Base-by-base conservation (phyloP, 2,113 vertebrate species). In the Bujurquina vittata region DNA sequence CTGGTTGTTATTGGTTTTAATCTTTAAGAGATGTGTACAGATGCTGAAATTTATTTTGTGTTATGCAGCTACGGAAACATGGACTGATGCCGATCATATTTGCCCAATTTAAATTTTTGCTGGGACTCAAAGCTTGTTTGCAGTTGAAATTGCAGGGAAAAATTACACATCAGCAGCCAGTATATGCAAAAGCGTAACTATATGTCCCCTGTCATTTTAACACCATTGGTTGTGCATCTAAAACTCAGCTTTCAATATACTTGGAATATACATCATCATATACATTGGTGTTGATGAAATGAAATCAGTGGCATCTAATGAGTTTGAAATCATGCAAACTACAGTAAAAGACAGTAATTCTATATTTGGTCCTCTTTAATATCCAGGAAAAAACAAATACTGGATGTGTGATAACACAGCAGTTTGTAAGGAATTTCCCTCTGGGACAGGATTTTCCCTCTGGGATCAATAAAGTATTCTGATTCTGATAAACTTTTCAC, bases 61-160 rank as follows among this genome's bases (percentile, higher is more conserved):
- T 73, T 61, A 40, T 57, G 29, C 18, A 31, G 46, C 59, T 79
- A 43, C 49, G 20, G 4, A 40, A 65, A 65, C 11, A 63, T 1
- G 1, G 33, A 37, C 56, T 75, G 58, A 77, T 88, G 54, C 46
- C 57, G 29, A 82, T 75, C n/a, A 72, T 29, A 72, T 87, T 75
- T 60, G 12, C 54, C 49, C 55, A 23, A 72, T 77, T 69, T 87
- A 40, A 75, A 60, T 54, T 46, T 86, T 74, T 82, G 72, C 46
- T 57, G 56, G 22, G 61, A 60, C 52, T 20, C 12, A 77, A 86
- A 82, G 23, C 29, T 56, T 62, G 74, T 72, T 75, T 87, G 43
- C 9, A 33, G 58, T 55, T 76, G 37, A 67, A 74, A n/a, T 57
- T 55, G n/a, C 35, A 33, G 55, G 75, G 29, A 23, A 52, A 52